These are phyloP conservation scores for Parazoanthus atlanticus DNA, from an alignment of 92 coral and sea anemone species.

Conservation along the genomic window DNA sequence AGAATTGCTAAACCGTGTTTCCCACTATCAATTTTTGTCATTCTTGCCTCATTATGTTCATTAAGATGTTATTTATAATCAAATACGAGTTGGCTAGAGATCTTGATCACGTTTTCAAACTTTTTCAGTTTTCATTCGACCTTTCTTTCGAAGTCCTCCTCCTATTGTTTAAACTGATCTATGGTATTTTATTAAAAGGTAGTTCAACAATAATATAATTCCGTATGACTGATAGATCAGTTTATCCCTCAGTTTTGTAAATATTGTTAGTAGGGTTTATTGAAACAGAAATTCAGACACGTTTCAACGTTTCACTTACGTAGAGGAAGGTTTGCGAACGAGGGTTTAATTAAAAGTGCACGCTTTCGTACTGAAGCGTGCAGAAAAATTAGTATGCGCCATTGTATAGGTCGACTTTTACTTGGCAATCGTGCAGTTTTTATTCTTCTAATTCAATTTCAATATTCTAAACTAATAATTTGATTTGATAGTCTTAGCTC, in stretches of 20 bases:
- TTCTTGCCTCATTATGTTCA: not conserved
- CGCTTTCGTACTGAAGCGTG: slow-evolving; percentile 41
- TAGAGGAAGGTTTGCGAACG: slow-evolving; percentile 21
- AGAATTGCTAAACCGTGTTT: not conserved
- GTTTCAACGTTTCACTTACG: slow-evolving; percentile 28
- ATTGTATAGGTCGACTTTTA: not conserved
- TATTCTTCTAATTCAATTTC: slow-evolving; percentile 22
- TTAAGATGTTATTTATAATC: too few species aligned
- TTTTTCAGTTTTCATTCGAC: not conserved
- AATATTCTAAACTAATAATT: slow-evolving; percentile 28
- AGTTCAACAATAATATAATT: not conserved
- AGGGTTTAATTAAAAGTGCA: slow-evolving; percentile 26
- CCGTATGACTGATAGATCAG: not conserved
- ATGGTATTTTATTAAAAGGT: too few species aligned
- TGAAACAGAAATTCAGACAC: slow-evolving; percentile 21
- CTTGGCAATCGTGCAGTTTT: slow-evolving; percentile 32
- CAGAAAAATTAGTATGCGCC: slow-evolving; percentile 10
- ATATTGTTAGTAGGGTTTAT: not conserved
- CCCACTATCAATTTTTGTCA: not conserved
- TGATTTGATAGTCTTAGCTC: slow-evolving; percentile 41
- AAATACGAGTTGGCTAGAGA: not conserved
- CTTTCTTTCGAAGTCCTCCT: not conserved
- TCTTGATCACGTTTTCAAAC: not conserved
- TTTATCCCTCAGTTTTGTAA: not conserved
- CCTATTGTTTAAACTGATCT: too few species aligned